Evolutionary conservation across 2,888 invertebrate species (phyloP), one percentile per base, ranked within the genome.

Genomic region (Leptinotarsa tumamoca): DNA sequence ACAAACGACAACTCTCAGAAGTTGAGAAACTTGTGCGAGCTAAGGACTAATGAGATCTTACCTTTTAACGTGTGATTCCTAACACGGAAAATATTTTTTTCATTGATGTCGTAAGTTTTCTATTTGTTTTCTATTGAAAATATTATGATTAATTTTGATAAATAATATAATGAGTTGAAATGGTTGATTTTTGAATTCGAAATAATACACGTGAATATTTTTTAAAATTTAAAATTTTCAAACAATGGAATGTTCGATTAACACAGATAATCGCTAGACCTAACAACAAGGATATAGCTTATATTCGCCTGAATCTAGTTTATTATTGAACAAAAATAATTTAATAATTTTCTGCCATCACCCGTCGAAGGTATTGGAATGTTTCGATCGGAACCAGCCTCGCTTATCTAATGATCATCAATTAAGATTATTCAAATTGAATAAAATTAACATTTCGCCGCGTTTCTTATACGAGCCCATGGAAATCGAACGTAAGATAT

Each of bases 351-450:
- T 33, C 61, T 4, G 70, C 18, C 54, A 54, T 23, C 70, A 21
- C 21, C n/a, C 58, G 21, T 33, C 61, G 23, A 43, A 67, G 69
- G 58, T 51, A 76, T 73, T 73, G 73, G 73, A 68, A 76, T 72
- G 78, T 74, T 79, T 66, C 71, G 77, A 75, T 77, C 74, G 63
- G 71, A 68, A 58, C 17, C 71, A 67, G 77, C 70, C 73, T 74
- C 68, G 72, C 71, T 79, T 66, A 74, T 73, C 76, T 72, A 72
- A 76, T 78, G 68, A 76, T 72, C 68, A 69, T 68, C 70, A 78
- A 75, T 78, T 76, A 72, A 72, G 69, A 74, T 78, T 78, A 78
- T 78, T 72, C 72, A 74, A 74, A 71, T 75, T 73, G 69, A 76
- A 67, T 74, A 72, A 23, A 58, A 58, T 70, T 70, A 23, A 58